Evolutionary conservation across 2,888 invertebrate species (phyloP).

Genomic region (Oligia fasciuncula): DNA sequence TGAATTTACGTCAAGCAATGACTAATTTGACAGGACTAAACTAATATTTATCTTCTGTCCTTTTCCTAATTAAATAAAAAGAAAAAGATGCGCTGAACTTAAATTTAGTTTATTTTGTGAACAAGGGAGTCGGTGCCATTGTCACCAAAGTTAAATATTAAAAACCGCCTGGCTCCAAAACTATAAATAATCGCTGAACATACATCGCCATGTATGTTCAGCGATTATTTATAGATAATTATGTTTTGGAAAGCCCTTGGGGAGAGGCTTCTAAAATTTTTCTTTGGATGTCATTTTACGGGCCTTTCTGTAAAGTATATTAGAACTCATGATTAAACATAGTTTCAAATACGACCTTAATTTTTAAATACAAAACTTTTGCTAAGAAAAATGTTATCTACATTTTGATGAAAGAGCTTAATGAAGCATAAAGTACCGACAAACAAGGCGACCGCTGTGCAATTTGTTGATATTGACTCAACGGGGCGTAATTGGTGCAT

Average conservation of each 20-base stretch:
- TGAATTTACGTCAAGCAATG: no score
- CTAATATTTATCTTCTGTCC: no score
- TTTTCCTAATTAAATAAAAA: no score
- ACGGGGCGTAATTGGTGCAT: conserved; percentile 57
- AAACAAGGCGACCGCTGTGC: conserved; percentile 49
- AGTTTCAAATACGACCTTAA: background rate
- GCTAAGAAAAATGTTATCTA: background rate
- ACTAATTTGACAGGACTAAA: no score
- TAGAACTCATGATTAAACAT: background rate
- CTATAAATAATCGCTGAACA: background rate
- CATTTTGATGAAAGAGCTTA: conserved; percentile 37
- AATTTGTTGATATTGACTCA: conserved; percentile 54
- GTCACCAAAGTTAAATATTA: background rate
- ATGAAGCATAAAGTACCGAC: conserved; percentile 40
- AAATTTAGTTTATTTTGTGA: no score
- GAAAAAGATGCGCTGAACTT: no score
- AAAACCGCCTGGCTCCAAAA: background rate
- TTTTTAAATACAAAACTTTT: background rate
- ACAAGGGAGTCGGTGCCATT: background rate
- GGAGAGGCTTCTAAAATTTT: background rate
- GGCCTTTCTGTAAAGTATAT: background rate
- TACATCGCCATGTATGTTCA: background rate
- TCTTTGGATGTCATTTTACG: background rate
- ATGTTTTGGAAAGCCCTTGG: background rate
- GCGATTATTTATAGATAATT: no score